Conservation (phyloP, 1,140 invertebrate genomes). For the Macrostomum lignano region DNA sequence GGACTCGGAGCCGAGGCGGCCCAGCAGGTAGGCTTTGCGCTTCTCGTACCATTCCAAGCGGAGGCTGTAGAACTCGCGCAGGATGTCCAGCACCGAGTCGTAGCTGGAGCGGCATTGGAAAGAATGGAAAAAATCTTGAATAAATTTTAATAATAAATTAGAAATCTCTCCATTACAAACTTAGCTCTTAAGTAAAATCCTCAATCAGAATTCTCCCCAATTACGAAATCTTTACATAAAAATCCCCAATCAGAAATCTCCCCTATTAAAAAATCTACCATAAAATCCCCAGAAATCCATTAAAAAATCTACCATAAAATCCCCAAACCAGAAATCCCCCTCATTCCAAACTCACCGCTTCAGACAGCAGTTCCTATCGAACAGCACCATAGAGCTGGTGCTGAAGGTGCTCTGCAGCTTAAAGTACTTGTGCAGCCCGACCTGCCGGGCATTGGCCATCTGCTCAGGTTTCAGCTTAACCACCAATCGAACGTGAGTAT, state of each 20-base stretch:
- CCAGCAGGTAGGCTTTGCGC: conserved; percentile 63
- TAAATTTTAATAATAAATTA: too few relatives aligned
- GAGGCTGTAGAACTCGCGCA: conserved; percentile 53
- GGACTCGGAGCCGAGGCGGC: conserved; percentile 60
- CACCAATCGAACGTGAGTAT: conserved; percentile 67
- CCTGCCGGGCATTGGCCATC: conserved; percentile 40
- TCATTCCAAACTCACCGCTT: too few relatives aligned
- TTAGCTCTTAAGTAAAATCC: too few relatives aligned
- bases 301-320: too few relatives aligned
- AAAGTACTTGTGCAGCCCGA: conserved; percentile 75
- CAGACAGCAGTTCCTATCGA: conserved; percentile 64
- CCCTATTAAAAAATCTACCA: too few relatives aligned
- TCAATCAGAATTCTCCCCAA: too few relatives aligned
- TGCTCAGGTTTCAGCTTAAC: conserved; percentile 50
- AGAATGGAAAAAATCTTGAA: too few relatives aligned
- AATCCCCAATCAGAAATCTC: too few relatives aligned
- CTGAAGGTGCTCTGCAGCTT: conserved; percentile 54
- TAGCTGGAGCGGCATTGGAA: conserved; percentile 53
- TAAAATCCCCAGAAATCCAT: too few relatives aligned
- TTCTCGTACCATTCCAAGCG: conserved; percentile 53
- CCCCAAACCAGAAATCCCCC: too few relatives aligned
- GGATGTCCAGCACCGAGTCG: conserved; percentile 46
- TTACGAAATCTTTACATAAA: too few relatives aligned
- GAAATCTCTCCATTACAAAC: too few relatives aligned
- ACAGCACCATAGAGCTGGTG: conserved; percentile 37